Evolutionary conservation across 2,888 invertebrate genomes (phyloP), one percentile per base, ranked within the genome.

Genomic region (Eupeodes luniger): DNA sequence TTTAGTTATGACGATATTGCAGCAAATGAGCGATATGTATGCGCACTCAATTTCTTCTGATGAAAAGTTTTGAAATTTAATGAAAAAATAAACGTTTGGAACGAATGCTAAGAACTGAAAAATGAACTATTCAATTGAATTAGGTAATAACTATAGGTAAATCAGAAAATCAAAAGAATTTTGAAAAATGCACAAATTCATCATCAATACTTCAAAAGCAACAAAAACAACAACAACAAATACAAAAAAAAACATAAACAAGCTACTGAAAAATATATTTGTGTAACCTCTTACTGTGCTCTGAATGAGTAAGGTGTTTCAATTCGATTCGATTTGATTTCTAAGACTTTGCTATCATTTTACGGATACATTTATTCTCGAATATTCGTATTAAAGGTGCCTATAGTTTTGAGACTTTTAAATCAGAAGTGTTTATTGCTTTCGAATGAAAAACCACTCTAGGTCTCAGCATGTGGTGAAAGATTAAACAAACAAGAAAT

Each of bases 381-480:
- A 0, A 40, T 40, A 40, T 9, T 40, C 40, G 40, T 40, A 5
- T 40, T 40, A 1, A 27, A 40, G 40, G 40, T 40, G 40, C 1
- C 1, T 40, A 40, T 16, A 57, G 57, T 59, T 59, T 11, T 61
- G 49, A 62, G 67, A 69, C 80, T 81, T 77, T 76, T 14, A 77
- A 81, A 66, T 70, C 70, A 70, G 19, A 66, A 66, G 76, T 77
- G 81, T 77, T 85, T 85, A 85, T 70, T 66, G 74, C 76, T 7
- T 36, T 69, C 69, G 53, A 57, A 67, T 67, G 67, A 53, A 53
- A 66, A 76, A 69, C 27, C 47, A 47, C 47, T 66, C 27, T 66
- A 14, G 14, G 14, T 47, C 66, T 66, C 49, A 49, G 66, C 47
- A 66, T 69, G 81, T 59, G 74, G 59, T n/a, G 49, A 47, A 14